These are phyloP conservation scores for Ammospiza caudacuta DNA, from an alignment of 2,113 vertebrate species.

Conservation along the genomic window DNA sequence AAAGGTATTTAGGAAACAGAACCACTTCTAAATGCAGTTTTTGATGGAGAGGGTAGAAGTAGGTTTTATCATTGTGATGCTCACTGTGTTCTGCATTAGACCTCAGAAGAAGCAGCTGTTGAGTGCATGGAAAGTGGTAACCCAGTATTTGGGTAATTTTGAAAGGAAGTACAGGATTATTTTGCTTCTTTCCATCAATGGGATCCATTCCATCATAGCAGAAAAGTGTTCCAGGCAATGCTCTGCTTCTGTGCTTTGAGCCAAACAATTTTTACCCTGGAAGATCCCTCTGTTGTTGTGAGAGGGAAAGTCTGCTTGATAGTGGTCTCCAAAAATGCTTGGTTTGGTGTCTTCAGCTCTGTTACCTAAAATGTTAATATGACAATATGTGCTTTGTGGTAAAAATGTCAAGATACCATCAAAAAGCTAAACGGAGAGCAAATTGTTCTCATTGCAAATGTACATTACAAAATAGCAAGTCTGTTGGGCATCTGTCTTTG, in stretches of 20 bases:
- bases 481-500: not conserved
- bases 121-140: not conserved
- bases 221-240: not conserved
- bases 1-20: not conserved
- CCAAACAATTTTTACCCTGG: not conserved
- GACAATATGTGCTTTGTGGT: not conserved
- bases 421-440: not conserved
- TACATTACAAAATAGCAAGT: not conserved
- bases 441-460: not conserved
- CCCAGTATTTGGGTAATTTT: not conserved
- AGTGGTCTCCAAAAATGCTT: not conserved
- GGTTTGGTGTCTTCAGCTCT: not conserved
- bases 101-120: not conserved
- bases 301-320: not conserved
- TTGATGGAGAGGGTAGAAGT: not conserved
- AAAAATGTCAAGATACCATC: not conserved
- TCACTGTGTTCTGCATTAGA: not conserved
- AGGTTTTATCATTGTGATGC: rapidly evolving
- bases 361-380: not conserved
- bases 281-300: not conserved
- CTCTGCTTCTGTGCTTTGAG: not conserved
- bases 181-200: not conserved
- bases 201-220: not conserved
- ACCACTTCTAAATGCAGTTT: not conserved
- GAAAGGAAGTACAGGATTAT: not conserved